phyloP scores from a whole-genome alignment of 2,888 invertebrate species.

The Apoderus coryli region DNA sequence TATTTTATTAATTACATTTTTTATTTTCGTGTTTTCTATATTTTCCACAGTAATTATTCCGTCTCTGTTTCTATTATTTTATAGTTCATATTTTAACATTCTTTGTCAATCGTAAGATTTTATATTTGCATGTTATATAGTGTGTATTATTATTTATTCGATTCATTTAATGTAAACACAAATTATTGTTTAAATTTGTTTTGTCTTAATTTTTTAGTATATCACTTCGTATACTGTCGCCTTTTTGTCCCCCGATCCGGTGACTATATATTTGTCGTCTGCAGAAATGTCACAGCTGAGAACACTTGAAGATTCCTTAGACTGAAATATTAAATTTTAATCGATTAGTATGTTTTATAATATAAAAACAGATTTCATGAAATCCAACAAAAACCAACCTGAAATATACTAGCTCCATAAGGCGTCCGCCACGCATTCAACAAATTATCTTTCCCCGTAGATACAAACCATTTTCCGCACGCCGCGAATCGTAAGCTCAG shows the following conservation, averaged over 20 bases:
- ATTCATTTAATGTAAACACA: not conserved
- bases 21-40: too few relatives aligned
- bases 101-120: constrained; percentile 4
- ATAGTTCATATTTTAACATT: constrained; percentile 1
- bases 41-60: too few relatives aligned
- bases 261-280: constrained; percentile 96
- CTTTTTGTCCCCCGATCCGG: constrained; percentile 96
- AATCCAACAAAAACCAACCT: constrained; percentile 50
- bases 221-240: constrained; percentile 95
- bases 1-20: too few relatives aligned
- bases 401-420: constrained; percentile 95
- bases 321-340: constrained; percentile 39
- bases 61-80: not conserved
- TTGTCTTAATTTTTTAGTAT: constrained; percentile 42
- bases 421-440: constrained; percentile 97
- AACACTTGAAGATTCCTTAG: constrained; percentile 94
- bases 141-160: not conserved
- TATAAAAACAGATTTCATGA: too few relatives aligned
- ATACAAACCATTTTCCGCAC: constrained; percentile 97
- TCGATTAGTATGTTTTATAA: not conserved
- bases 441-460: constrained; percentile 96
- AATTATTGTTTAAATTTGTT: constrained; percentile 3
- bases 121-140: constrained; percentile 8
- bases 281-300: constrained; percentile 96
- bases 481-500: constrained; percentile 89